Percentiles rank a stretch among this genome's conserved stretches.
Evolutionary conservation across 2,113 vertebrate species (phyloP).

Genomic region (Cebus imitator): DNA sequence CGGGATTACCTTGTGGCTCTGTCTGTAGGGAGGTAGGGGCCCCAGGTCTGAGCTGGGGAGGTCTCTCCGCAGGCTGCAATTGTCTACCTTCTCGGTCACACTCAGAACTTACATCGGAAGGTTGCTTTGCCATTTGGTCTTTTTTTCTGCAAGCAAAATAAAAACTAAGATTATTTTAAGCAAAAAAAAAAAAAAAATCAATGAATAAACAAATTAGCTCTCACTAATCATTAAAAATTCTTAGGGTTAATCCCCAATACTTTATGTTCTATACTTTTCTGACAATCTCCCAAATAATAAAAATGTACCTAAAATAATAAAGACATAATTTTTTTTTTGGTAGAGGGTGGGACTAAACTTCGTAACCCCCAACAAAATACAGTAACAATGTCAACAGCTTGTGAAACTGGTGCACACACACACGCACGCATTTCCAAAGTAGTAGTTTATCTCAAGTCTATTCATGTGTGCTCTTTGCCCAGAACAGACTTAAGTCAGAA

Average conservation of each 20-base stretch:
- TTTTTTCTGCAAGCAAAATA: conserved; percentile 87
- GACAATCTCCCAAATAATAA: neutral
- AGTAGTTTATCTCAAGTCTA: neutral
- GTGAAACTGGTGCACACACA: neutral
- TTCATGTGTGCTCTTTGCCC: neutral
- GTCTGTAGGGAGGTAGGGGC: conserved; percentile 81
- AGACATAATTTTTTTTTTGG: neutral
- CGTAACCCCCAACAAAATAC: conserved; percentile 28
- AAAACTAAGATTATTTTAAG: conserved; percentile 65
- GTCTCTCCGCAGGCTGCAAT: conserved; percentile 80
- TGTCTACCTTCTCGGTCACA: conserved; percentile 83
- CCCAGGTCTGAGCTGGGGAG: conserved; percentile 79
- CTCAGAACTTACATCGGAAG: conserved; percentile 83
- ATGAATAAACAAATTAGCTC: neutral
- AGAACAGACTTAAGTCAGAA: neutral
- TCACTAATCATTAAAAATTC: neutral
- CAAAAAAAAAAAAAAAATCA: neutral
- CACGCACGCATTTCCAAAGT: neutral
- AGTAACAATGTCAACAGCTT: neutral
- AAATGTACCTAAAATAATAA: conserved; percentile 37
- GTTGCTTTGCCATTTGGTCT: conserved; percentile 87
- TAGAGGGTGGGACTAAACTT: neutral
- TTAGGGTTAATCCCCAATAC: neutral
- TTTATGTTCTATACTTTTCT: neutral
- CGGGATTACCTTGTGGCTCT: conserved; percentile 81